Base-by-base conservation (phyloP, 2,113 vertebrate species). In the Rhinogobius similis region DNA sequence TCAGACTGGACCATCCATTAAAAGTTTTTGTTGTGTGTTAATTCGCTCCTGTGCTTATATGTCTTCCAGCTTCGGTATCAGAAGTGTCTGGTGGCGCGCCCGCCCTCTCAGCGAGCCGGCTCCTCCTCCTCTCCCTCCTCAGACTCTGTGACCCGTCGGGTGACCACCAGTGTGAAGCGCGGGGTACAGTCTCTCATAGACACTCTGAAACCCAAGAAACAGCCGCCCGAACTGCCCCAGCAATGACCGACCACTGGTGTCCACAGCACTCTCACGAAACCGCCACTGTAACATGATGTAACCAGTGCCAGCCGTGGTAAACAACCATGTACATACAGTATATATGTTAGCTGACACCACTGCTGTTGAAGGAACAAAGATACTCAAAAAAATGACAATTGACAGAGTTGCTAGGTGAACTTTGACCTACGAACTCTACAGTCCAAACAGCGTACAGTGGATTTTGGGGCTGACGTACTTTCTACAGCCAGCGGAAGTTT, bases 151-250 rank as follows among this genome's bases (percentile, higher is more conserved):
- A 96, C 96, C 18, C 93, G 96, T 18, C 94, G 98, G 69, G 97
- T 99, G 81, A 97, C 95, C 21, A 98, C 93, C 67, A 99, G 98
- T 0, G 96, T 99, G 26, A 99, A 99, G 82, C 93, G 96, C 1
- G 94, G 98, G 23, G 96, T 98, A 77, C 90, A 96, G 82, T 98
- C 97, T 68, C 95, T 99, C 88, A 98, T 99, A 96, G 98, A 98
- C 95, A 98, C 96, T 96, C 95, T 99, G 93, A 99, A 98, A 96
- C 91, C 97, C 94, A 99, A 98, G 88, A 96, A 96, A 66, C 95
- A 95, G 0, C 91, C 95, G 56, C 85, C 96, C 0, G 97, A 99
- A 84, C 92, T 93, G 56, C 96, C 97, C 0, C 95, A 98, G 92
- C 92, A 92, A 89, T 91, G 90, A 92, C 86, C 86, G 76, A 14